phyloP scores from a whole-genome alignment of 2,888 invertebrate genomes.

The Proisotoma minuta region DNA sequence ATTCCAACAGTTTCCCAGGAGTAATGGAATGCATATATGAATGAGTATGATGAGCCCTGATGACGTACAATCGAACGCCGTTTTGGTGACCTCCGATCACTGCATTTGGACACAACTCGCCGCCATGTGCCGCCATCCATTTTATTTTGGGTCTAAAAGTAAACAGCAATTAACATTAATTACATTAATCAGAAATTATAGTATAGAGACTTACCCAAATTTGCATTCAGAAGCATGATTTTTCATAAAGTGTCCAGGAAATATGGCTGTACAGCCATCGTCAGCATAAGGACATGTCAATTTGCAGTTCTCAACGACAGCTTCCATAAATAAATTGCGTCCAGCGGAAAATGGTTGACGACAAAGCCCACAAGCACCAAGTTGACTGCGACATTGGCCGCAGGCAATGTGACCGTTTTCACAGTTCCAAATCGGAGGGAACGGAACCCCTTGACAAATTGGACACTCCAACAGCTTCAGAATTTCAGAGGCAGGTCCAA shows the following conservation, averaged over 20 bases:
- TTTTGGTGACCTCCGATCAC: neutral
- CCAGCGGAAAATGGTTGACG: conserved; percentile 17
- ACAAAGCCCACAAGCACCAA: conserved; percentile 29
- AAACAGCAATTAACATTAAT: too few species aligned
- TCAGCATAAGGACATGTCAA: conserved; percentile 17
- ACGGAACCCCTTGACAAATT: conserved; percentile 28
- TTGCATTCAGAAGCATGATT: conserved; percentile 6
- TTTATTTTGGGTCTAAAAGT: conserved; percentile 5
- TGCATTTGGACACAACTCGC: neutral
- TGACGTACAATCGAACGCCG: conserved; percentile 2
- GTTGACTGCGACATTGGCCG: conserved; percentile 23
- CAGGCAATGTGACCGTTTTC: conserved; percentile 29
- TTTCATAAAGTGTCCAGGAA: neutral
- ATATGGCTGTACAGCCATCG: neutral
- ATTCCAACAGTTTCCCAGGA: conserved; percentile 11
- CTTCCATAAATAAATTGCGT: conserved; percentile 30
- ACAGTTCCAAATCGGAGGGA: conserved; percentile 30
- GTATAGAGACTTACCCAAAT: conserved; percentile 5
- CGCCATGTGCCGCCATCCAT: conserved; percentile 3
- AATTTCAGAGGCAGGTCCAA: conserved; percentile 11
- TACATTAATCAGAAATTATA: neutral
- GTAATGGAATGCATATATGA: conserved; percentile 1
- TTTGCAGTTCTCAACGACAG: conserved; percentile 21
- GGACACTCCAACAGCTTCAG: conserved; percentile 30
- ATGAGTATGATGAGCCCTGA: neutral